Evolutionary conservation across 1,140 invertebrate species (phyloP), one percentile per base, ranked within the genome.

Genomic region (Antheraea mylitta): DNA sequence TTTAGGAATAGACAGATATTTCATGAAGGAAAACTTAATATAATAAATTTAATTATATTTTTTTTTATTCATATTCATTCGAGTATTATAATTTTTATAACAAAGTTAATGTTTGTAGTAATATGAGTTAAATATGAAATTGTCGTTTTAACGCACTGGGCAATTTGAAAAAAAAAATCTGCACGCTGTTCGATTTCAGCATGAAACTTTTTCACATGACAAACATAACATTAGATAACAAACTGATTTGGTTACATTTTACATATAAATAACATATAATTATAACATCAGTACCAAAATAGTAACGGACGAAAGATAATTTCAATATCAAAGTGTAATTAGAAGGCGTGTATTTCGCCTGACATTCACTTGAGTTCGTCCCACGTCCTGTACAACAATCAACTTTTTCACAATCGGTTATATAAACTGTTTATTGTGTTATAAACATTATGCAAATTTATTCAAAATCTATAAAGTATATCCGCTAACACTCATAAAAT

Each of bases 1-100:
- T 77, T 75, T 71, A 72, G 67, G 70, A 66, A 18, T 37, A 67
- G 18, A 58, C 18, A 36, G 38, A 36, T 19, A 6, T 10, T 11
- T 37, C 16, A 16, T 53, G 13, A 53, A 13, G 45, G 16, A 53
- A 53, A 16, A 53, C 45, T 53, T 53, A 53, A 53, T 6, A 53
- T 53, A 11, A 42, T 1, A 42, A 4, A 42, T 42, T 42, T 42
- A 42, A 42, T 42, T 42, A 42, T 7, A 30, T 30, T 30, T 2
- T 2, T 30, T 30, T 30, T 30, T 30, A 30, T 30, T 42, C 38
- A 42, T 42, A 42, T 9, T 42, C 11, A 42, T 42, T 42, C 0
- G 0, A 42, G 3, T 8, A 42, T 42, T 42, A 11, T 42, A 42
- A 42, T 42, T 30, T 30, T 30, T 30, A 30, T 30, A 30, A 30